phyloP scores from a whole-genome alignment of 2,113 vertebrate species.

The Mesembrinibis cayennensis region DNA sequence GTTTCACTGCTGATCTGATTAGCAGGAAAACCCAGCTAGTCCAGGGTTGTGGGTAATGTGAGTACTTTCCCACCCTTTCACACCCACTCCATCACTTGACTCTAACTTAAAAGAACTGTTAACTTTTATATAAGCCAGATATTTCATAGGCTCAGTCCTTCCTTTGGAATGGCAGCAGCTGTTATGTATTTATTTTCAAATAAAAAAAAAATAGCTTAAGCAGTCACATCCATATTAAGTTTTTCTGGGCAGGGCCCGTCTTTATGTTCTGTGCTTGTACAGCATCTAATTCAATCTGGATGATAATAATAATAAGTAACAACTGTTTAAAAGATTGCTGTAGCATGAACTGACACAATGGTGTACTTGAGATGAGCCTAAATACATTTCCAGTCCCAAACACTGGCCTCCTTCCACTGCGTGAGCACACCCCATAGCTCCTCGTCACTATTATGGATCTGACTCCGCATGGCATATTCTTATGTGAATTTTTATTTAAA shows the following conservation, averaged over 20 bases:
- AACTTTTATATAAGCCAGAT: conserved; percentile 48
- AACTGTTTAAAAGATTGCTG: conserved; percentile 23
- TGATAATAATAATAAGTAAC: conserved; percentile 40
- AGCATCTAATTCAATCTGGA: conserved; percentile 2
- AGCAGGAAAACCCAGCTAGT: conserved; percentile 16
- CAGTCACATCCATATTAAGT: conserved; percentile 33
- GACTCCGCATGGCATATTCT: background rate
- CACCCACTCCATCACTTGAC: conserved; percentile 44
- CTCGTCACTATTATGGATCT: background rate
- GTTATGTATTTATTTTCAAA: conserved; percentile 52
- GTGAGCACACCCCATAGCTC: background rate
- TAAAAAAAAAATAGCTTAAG: background rate
- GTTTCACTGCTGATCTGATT: conserved; percentile 52
- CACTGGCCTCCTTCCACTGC: background rate
- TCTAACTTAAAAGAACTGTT: conserved; percentile 49
- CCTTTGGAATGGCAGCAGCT: conserved; percentile 30
- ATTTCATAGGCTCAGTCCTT: conserved; percentile 22
- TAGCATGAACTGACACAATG: background rate
- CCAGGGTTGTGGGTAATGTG: conserved; percentile 2
- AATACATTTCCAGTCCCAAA: background rate
- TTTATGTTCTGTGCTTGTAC: conserved; percentile 28
- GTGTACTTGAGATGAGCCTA: background rate
- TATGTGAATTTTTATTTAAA: background rate
- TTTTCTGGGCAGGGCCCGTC: conserved; percentile 13
- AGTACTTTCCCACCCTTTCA: conserved; percentile 50